Conservation (phyloP, 2,113 vertebrate species). For the Bagarius yarrelli region DNA sequence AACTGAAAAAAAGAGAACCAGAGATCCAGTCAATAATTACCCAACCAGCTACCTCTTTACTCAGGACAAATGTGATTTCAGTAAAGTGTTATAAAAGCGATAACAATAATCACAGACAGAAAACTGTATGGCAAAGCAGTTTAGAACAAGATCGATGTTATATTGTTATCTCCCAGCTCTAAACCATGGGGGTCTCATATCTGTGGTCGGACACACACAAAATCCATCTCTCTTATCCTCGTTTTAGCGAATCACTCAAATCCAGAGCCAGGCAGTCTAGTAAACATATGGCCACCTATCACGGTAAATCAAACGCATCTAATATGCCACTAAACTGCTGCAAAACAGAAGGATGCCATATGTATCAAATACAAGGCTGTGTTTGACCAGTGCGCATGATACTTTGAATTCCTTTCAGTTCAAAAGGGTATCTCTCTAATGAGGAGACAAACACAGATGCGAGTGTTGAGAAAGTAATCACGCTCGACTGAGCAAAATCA, state of each 20-base stretch:
- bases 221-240: conserved; percentile 15
- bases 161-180: conserved; percentile 3
- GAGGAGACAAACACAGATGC: conserved; percentile 49
- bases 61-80: neutral
- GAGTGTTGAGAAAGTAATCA: conserved; percentile 41
- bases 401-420: conserved; percentile 16
- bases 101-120: neutral
- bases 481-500: conserved; percentile 43
- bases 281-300: conserved; percentile 40
- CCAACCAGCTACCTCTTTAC: neutral
- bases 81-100: neutral
- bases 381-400: neutral
- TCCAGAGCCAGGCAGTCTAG: conserved; percentile 16
- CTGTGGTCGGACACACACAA: conserved; percentile 59
- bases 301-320: conserved; percentile 24
- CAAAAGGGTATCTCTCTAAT: conserved; percentile 43
- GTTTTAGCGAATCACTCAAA: conserved; percentile 17
- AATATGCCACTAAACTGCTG: conserved; percentile 8
- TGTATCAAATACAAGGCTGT: conserved; percentile 5
- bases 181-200: neutral
- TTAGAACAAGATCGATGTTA: neutral
- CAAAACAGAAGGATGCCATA: conserved; percentile 30
- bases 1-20: neutral
- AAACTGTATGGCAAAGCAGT: neutral
- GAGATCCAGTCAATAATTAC: neutral